Evolutionary conservation across 35 echinoderm and acorn worm genomes (phyloP).

Genomic region (Hemicentrotus pulcherrimus): DNA sequence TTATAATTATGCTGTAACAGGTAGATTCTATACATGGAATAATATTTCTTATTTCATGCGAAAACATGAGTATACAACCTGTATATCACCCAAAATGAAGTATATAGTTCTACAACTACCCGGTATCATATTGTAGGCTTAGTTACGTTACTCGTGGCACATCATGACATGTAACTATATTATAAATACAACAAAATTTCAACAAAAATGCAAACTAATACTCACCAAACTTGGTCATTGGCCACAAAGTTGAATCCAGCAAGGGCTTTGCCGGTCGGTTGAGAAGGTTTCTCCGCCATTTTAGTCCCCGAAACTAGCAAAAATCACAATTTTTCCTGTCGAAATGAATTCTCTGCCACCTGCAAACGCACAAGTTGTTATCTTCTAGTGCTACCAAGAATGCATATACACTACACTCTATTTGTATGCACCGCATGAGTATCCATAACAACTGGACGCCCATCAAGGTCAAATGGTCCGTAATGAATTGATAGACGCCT

Average conservation of each 20-base stretch:
- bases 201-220: not conserved
- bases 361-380: not conserved
- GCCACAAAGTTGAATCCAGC: slow-evolving; percentile 88
- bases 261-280: slow-evolving; percentile 67
- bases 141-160: too few relatives aligned
- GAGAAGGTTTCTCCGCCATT: slow-evolving; percentile 63
- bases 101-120: too few relatives aligned
- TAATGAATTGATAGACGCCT: slow-evolving; percentile 71
- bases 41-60: not conserved
- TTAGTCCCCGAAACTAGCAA: not conserved
- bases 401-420: not conserved
- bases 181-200: too few relatives aligned
- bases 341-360: not conserved
- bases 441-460: slow-evolving; percentile 68
- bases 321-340: not conserved
- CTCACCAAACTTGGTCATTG: slow-evolving; percentile 93
- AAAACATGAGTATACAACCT: too few relatives aligned
- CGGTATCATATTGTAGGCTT: too few relatives aligned
- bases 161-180: too few relatives aligned
- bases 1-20: not conserved
- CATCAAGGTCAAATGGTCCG: slow-evolving; percentile 50
- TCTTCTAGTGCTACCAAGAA: not conserved
- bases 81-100: too few relatives aligned
- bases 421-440: slow-evolving; percentile 37
- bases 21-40: not conserved